Evolutionary conservation across 2,797 vertebrate species (phyloP).

Genomic region (Ibycter americanus): DNA sequence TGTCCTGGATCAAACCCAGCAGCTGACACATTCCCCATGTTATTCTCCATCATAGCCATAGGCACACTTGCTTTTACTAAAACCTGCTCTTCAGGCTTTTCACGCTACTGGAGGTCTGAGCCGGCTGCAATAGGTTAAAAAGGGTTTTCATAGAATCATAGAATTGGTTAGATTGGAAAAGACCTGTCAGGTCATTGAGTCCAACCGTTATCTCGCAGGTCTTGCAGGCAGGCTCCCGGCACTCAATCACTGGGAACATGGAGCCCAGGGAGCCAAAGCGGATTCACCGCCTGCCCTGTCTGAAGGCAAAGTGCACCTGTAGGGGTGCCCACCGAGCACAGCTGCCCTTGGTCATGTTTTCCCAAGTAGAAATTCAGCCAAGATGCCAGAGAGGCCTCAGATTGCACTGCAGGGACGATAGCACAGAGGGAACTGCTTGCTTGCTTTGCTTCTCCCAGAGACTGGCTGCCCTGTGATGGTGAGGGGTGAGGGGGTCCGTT

Average conservation of each 20-base stretch:
- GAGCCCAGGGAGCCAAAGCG: neutral
- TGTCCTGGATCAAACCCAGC: neutral
- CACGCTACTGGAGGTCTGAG: neutral
- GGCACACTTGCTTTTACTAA: neutral
- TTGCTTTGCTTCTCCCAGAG: neutral
- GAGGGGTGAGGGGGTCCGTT: neutral
- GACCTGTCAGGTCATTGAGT: no score
- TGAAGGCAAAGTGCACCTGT: neutral
- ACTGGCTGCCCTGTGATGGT: neutral
- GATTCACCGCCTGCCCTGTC: accelerated
- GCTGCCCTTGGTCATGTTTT: neutral
- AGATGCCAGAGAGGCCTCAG: neutral
- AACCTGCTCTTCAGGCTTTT: neutral
- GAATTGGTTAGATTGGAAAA: no score
- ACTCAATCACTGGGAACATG: accelerated
- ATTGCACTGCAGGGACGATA: neutral
- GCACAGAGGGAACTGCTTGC: accelerated
- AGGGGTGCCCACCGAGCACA: neutral
- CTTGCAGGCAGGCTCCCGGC: neutral
- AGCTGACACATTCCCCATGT: neutral
- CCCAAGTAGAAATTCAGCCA: neutral
- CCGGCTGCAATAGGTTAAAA: neutral
- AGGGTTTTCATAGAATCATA: neutral
- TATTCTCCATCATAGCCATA: neutral
- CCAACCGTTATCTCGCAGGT: no score